These are phyloP conservation scores for Ciconia nigra DNA, from an alignment of 2,797 vertebrate genomes.

Conservation along the genomic window DNA sequence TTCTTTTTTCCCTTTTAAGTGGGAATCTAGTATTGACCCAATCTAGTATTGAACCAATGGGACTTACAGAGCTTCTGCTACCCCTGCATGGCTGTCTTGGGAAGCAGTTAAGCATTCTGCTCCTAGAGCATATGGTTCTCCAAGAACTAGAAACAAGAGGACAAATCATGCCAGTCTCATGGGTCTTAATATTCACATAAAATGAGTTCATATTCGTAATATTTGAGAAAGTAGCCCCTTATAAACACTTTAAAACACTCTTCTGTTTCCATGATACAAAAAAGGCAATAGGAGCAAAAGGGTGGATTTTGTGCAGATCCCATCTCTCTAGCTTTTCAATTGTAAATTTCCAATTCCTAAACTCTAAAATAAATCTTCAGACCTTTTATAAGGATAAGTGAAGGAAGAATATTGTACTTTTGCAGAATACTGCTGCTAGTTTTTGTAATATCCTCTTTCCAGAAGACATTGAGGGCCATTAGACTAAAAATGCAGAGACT, in stretches of 20 bases:
- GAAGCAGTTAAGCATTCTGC: not conserved
- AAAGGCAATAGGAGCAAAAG: not conserved
- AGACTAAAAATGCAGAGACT: not conserved
- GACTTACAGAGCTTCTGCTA: not conserved
- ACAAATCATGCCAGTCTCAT: not conserved
- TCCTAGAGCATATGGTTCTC: not conserved
- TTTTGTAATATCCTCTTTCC: not conserved
- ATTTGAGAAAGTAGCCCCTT: not conserved
- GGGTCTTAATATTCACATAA: not conserved
- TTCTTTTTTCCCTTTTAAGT: not conserved
- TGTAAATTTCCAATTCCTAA: not conserved
- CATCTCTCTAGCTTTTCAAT: not conserved
- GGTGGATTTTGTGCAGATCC: accelerated
- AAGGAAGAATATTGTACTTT: not conserved
- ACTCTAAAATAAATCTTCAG: not conserved
- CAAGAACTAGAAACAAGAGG: not conserved
- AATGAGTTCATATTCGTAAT: not conserved
- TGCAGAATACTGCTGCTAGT: not conserved
- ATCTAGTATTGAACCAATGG: not conserved
- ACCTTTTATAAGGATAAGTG: not conserved
- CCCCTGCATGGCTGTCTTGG: not conserved
- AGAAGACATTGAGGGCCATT: not conserved
- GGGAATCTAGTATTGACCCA: not conserved
- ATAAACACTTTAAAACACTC: not conserved
- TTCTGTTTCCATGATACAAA: not conserved